phyloP scores from a whole-genome alignment of 2,888 invertebrate species.

The Gastrophysa polygoni region DNA sequence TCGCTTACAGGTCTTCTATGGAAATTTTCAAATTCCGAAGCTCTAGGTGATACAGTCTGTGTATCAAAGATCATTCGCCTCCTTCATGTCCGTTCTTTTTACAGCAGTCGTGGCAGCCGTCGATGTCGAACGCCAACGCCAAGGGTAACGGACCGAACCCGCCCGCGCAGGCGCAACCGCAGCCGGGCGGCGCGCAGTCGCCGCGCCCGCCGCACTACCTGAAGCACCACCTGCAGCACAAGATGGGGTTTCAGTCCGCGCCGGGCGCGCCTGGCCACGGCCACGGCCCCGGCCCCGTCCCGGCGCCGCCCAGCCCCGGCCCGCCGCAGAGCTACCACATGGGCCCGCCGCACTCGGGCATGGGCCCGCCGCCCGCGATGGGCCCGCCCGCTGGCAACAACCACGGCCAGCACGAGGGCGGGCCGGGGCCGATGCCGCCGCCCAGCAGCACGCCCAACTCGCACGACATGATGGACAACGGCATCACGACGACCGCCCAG shows the following conservation, averaged over 20 bases:
- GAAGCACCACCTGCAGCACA: slow-evolving; percentile 74
- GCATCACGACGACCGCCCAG: slow-evolving; percentile 67
- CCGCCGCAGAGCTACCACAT: slow-evolving; percentile 64
- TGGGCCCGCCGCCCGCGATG: slow-evolving; percentile 68
- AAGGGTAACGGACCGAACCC: slow-evolving; percentile 51
- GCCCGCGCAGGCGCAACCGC: slow-evolving; percentile 47
- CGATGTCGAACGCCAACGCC: slow-evolving; percentile 36
- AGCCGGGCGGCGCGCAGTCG: slow-evolving; percentile 63
- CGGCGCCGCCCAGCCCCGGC: slow-evolving; percentile 67
- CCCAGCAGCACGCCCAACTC: slow-evolving; percentile 63
- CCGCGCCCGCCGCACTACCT: slow-evolving; percentile 67
- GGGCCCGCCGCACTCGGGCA: slow-evolving; percentile 64
- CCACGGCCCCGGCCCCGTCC: slow-evolving; percentile 66
- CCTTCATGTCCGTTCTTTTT: too few species aligned
- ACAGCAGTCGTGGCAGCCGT: slow-evolving; percentile 51
- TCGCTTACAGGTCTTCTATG: too few species aligned
- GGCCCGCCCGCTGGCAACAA: slow-evolving; percentile 63
- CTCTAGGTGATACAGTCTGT: too few species aligned
- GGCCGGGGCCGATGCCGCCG: slow-evolving; percentile 58
- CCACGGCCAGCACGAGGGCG: slow-evolving; percentile 48
- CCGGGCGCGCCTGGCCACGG: too few species aligned
- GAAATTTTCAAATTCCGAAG: too few species aligned
- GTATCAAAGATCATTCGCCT: too few species aligned
- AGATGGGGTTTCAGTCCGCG: slow-evolving; percentile 65
- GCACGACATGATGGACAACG: slow-evolving; percentile 62